A percentile compares a stretch with the other conserved stretches of the same genome.
Conservation (phyloP, 2,797 vertebrate species). For the Darevskia mixta region DNA sequence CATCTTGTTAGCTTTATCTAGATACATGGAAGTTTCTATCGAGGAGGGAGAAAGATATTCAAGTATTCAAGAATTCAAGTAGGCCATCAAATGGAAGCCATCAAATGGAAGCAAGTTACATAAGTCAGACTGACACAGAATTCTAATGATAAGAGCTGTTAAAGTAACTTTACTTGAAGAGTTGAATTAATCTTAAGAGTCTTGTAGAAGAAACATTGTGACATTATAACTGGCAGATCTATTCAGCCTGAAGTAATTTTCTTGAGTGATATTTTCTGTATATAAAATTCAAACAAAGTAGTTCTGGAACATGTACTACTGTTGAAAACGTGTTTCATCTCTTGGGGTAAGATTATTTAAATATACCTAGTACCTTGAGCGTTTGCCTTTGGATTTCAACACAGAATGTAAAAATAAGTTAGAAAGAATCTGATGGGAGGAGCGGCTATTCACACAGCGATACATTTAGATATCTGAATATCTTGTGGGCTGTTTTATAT, state of each 20-base stretch:
- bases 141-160: conserved; percentile 58
- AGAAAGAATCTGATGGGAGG: neutral
- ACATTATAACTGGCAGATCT: conserved; percentile 59
- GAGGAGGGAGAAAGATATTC: neutral
- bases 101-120: conserved; percentile 27
- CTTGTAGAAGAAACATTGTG: conserved; percentile 64
- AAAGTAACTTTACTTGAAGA: conserved; percentile 36
- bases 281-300: conserved; percentile 59
- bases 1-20: neutral
- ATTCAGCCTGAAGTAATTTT: conserved; percentile 55
- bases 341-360: conserved; percentile 40
- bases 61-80: conserved; percentile 24
- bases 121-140: conserved; percentile 38
- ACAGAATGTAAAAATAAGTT: conserved; percentile 13
- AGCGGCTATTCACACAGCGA: neutral
- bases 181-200: conserved; percentile 47
- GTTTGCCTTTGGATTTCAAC: conserved; percentile 18
- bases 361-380: conserved; percentile 30
- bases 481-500: neutral
- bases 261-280: neutral
- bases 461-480: neutral
- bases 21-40: conserved; percentile 1
- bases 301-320: conserved; percentile 46
- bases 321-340: conserved; percentile 51
- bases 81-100: neutral